Base-by-base conservation (phyloP, 2,797 vertebrate species). In the Chaenodraco wilsoni region DNA sequence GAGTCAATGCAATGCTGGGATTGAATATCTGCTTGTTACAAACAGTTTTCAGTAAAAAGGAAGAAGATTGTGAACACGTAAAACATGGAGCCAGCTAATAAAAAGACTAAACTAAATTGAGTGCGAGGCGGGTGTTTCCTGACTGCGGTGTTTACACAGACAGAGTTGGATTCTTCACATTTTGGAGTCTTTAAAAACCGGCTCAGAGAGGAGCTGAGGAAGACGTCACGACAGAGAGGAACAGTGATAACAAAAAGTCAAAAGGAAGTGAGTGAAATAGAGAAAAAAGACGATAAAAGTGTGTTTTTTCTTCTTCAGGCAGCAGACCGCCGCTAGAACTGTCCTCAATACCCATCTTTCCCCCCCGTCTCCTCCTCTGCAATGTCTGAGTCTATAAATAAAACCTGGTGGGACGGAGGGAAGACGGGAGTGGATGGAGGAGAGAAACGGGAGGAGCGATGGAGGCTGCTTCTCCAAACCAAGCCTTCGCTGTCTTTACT, bases 371-470 rank as follows among this genome's bases (percentile, higher is more conserved):
- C 79, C 72, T 77, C 81, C 78, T 86, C 81, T 82, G 49, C 67
- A 81, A 80, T 84, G 80, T 82, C 57, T 66, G 74, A 84, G 84
- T 88, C 83, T 86, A 89, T 92, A 92, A 93, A 89, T 93, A 92
- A 90, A 85, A 86, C 62, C 46, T 69, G 65, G 79, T 43, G 83
- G 77, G 76, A 84, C 23, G 15, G 78, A 85, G 84, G 82, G 74
- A 81, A 84, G 78, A 75, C 48, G 6, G 69, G 67, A 63, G 64
- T 9, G 52, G 58, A 57, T 33, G 74, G 33, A 40, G 43, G 46
- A 78, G 76, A 74, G 67, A 59, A 43, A 45, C 3, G 7, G 51
- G 31, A 74, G 68, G 69, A 85, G 81, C 3, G 1, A 19, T 19
- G 16, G 41, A 33, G 61, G 68, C 49, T 23, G 19, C 46, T 65